phyloP scores from a whole-genome alignment of 2,888 invertebrate genomes.

The Rhodophaea formosa region DNA sequence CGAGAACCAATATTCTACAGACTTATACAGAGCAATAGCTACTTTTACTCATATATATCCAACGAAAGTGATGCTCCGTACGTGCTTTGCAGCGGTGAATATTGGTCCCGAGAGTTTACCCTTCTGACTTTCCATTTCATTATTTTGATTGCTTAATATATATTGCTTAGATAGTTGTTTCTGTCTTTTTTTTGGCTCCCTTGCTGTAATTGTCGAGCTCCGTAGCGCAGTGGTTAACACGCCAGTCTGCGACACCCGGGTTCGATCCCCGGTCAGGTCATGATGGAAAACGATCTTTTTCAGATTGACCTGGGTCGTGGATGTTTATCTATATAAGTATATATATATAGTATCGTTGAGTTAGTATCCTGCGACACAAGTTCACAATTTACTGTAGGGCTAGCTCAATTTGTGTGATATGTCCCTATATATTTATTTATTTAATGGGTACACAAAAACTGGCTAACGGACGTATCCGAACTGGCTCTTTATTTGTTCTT shows the following conservation, averaged over 20 bases:
- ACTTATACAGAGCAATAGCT: neutral
- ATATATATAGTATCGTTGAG: no score
- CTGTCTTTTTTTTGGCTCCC: neutral
- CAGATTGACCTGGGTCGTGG: no score
- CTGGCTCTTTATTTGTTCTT: neutral
- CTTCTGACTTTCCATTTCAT: conserved; percentile 23
- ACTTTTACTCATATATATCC: conserved; percentile 8
- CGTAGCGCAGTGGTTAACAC: no score
- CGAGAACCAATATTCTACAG: neutral
- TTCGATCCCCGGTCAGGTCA: no score
- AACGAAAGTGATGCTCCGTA: conserved; percentile 9
- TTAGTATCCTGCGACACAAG: no score
- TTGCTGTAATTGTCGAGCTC: no score
- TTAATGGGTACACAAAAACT: neutral
- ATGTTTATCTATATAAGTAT: no score
- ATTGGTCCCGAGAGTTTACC: conserved; percentile 13
- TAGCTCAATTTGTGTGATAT: no score
- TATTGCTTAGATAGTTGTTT: neutral
- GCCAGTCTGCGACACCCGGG: no score
- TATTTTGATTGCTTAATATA: conserved; percentile 22
- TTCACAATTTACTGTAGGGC: no score
- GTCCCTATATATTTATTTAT: no score
- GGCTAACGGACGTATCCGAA: neutral
- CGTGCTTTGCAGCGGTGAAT: conserved; percentile 13
- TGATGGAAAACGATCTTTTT: no score